A percentile compares a stretch with the other conserved stretches of the same genome.
Conservation (phyloP, 2,888 invertebrate species). For the Plemyria rubiginata region DNA sequence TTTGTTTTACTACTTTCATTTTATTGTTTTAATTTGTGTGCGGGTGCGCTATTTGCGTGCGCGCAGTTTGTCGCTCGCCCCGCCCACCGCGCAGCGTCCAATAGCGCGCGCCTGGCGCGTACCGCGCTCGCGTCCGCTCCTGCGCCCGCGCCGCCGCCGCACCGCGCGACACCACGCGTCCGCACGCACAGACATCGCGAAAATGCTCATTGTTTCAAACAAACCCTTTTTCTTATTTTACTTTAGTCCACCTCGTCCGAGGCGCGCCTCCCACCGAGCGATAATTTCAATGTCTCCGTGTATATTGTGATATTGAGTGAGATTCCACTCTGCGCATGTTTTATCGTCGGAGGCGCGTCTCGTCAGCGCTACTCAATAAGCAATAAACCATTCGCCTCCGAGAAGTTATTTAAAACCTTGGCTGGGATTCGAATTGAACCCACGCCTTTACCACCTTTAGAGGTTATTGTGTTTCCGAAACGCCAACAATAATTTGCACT, state of each 20-base stretch:
- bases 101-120: slow-evolving; percentile 67
- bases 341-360: slow-evolving; percentile 78
- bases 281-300: slow-evolving; percentile 82
- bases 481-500: slow-evolving; percentile 54
- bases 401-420: slow-evolving; percentile 81
- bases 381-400: slow-evolving; percentile 83
- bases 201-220: slow-evolving; percentile 82
- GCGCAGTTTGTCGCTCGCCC: slow-evolving; percentile 80
- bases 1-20: slow-evolving; percentile 84
- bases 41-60: slow-evolving; percentile 84
- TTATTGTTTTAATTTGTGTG: slow-evolving; percentile 85
- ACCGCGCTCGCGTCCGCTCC: slow-evolving; percentile 56
- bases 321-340: slow-evolving; percentile 78
- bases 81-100: slow-evolving; percentile 74
- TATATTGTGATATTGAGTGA: slow-evolving; percentile 81
- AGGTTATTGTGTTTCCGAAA: slow-evolving; percentile 82
- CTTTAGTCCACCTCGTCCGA: slow-evolving; percentile 61
- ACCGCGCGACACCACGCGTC: slow-evolving; percentile 53
- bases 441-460: slow-evolving; percentile 81
- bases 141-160: slow-evolving; percentile 50
- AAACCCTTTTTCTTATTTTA: slow-evolving; percentile 76
- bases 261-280: slow-evolving; percentile 79
- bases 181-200: slow-evolving; percentile 65
- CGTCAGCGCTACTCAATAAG: slow-evolving; percentile 83
- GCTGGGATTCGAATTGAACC: slow-evolving; percentile 71